Evolutionary conservation across 2,797 vertebrate species (phyloP).

Genomic region (Xenopus petersii): DNA sequence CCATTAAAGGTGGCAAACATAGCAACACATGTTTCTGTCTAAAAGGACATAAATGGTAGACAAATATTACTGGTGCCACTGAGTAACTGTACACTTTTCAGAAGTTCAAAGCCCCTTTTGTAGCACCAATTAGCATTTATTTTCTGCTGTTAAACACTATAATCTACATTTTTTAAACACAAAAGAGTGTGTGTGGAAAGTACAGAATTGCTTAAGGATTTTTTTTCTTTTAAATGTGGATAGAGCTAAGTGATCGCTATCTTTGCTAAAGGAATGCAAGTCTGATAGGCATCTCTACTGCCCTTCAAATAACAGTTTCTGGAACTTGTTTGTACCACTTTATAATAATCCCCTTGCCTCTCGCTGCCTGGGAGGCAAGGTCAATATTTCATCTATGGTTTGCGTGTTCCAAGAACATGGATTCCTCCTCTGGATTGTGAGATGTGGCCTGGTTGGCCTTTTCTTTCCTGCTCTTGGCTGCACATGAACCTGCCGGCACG

Average conservation of each 20-base stretch:
- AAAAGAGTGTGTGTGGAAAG: background rate
- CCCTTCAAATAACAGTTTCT: constrained; percentile 22
- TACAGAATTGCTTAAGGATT: background rate
- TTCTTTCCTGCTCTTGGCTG: background rate
- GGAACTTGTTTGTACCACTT: constrained; percentile 8
- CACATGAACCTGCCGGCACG: background rate
- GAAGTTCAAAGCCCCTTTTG: too few relatives aligned
- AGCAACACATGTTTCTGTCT: too few relatives aligned
- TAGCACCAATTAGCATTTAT: background rate
- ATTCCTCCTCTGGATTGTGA: background rate
- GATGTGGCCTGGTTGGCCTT: background rate
- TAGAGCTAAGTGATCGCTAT: constrained; percentile 20
- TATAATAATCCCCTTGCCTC: background rate
- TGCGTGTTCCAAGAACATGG: background rate
- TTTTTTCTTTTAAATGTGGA: background rate
- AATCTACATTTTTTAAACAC: background rate
- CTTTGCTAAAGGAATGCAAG: constrained; percentile 19
- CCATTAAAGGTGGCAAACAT: too few relatives aligned
- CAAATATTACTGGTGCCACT: too few relatives aligned
- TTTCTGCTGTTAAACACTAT: background rate
- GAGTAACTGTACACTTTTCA: too few relatives aligned
- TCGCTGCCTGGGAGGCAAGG: background rate
- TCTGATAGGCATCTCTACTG: constrained; percentile 26
- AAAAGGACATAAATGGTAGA: too few relatives aligned
- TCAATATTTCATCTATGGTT: constrained; percentile 1